Conservation (phyloP, 2,797 vertebrate species). For the Champsocephalus gunnari region DNA sequence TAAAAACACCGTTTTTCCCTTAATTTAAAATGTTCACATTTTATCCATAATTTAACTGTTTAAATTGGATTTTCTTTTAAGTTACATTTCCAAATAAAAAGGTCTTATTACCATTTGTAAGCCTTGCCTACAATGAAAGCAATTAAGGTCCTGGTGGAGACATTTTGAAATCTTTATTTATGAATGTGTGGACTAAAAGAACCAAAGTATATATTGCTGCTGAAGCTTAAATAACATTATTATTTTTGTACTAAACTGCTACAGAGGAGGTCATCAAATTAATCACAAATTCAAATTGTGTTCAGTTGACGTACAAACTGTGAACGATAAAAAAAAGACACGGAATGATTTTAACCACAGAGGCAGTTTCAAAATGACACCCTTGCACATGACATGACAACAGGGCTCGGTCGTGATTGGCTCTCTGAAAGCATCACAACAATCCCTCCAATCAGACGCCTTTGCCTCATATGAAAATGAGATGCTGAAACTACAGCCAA, state of each 20-base stretch:
- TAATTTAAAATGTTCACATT: too few relatives aligned
- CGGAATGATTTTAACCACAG: not conserved
- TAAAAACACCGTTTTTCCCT: too few relatives aligned
- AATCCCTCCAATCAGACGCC: slow-evolving; percentile 11
- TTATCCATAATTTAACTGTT: not conserved
- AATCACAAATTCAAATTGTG: not conserved
- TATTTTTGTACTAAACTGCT: not conserved
- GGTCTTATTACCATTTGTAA: not conserved
- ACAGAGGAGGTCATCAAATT: not conserved
- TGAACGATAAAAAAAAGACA: not conserved
- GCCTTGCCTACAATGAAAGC: not conserved
- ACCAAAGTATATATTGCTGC: not conserved
- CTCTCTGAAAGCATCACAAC: slow-evolving; percentile 14
- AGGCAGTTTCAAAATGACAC: slow-evolving; percentile 27
- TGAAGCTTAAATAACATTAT: not conserved
- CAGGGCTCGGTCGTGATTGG: slow-evolving; percentile 26
- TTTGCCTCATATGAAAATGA: slow-evolving; percentile 14
- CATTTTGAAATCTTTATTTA: not conserved
- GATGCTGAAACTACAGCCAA: slow-evolving; percentile 4
- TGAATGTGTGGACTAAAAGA: not conserved
- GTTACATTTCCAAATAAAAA: not conserved
- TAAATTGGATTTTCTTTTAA: not conserved
- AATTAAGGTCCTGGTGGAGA: not conserved
- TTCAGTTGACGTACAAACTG: not conserved
- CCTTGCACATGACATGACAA: slow-evolving; percentile 20